Conservation (phyloP, 2,888 invertebrate genomes). For the Pasiphila rectangulata region DNA sequence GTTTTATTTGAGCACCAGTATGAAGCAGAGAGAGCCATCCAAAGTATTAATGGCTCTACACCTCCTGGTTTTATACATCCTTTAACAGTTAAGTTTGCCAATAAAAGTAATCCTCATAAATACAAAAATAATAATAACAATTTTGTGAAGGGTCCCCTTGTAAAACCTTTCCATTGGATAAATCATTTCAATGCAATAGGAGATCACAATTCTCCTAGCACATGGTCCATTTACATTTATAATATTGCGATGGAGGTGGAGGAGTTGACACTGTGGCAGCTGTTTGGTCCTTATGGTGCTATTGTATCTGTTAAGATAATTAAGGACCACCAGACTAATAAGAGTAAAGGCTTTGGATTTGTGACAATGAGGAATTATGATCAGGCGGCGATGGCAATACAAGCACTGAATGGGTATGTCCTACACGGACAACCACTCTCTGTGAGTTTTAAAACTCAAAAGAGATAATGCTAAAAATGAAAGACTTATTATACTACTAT, state of each 20-base stretch:
- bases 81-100: conserved; percentile 80
- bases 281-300: conserved; percentile 81
- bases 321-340: conserved; percentile 78
- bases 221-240: conserved; percentile 80
- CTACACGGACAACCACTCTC: conserved; percentile 75
- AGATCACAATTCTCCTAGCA: conserved; percentile 74
- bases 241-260: conserved; percentile 78
- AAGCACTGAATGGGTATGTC: conserved; percentile 74
- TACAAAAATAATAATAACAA: conserved; percentile 77
- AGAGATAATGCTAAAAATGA: conserved; percentile 76
- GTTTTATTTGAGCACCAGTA: conserved; percentile 77
- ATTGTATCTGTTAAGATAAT: conserved; percentile 80
- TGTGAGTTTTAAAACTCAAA: conserved; percentile 79
- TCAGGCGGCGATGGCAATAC: conserved; percentile 80
- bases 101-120: conserved; percentile 79
- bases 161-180: conserved; percentile 77
- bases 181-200: conserved; percentile 75
- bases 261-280: conserved; percentile 76
- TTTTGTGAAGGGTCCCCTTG: conserved; percentile 69
- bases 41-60: conserved; percentile 71
- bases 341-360: conserved; percentile 80
- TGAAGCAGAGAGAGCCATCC: conserved; percentile 77
- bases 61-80: conserved; percentile 79
- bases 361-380: conserved; percentile 80
- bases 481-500: conserved; percentile 61